Percentiles rank a stretch among this genome's conserved stretches.
Conservation (phyloP, 2,797 vertebrate genomes). For the Spinibarbus caldwelli region DNA sequence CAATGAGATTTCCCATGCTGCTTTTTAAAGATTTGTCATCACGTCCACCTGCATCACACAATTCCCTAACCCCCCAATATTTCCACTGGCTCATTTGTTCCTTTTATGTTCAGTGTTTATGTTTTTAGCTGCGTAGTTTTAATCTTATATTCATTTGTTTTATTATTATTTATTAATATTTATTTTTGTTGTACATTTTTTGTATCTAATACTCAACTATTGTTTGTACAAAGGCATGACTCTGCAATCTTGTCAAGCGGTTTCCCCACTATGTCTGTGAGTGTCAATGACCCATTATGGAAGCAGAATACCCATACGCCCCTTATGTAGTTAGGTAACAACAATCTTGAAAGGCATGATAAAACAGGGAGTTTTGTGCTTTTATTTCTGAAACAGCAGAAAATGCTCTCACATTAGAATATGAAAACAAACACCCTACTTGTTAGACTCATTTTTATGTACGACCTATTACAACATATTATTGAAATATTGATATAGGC, state of each 20-base stretch:
- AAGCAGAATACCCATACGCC: slow-evolving; percentile 34
- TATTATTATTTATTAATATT: slow-evolving; percentile 66
- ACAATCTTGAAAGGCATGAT: slow-evolving; percentile 54
- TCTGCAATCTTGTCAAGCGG: slow-evolving; percentile 77
- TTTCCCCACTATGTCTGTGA: slow-evolving; percentile 52
- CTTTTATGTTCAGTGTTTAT: slow-evolving; percentile 69
- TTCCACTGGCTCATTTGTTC: slow-evolving; percentile 31
- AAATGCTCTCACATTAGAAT: slow-evolving; percentile 25
- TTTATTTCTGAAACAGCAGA: slow-evolving; percentile 31
- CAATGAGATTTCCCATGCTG: slow-evolving; percentile 77
- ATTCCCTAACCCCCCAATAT: slow-evolving; percentile 30
- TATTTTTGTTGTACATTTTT: slow-evolving; percentile 80
- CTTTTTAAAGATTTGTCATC: slow-evolving; percentile 45
- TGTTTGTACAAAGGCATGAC: slow-evolving; percentile 91
- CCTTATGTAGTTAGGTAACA: slow-evolving; percentile 49
- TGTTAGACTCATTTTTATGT: slow-evolving; percentile 48
- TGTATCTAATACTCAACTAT: slow-evolving; percentile 80
- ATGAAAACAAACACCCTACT: slow-evolving; percentile 6
- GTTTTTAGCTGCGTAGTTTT: slow-evolving; percentile 39
- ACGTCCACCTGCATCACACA: slow-evolving; percentile 12
- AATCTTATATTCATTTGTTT: slow-evolving; percentile 51
- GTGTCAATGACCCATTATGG: slow-evolving; percentile 46
- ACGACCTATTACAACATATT: slow-evolving; percentile 41
- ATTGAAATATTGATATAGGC: slow-evolving; percentile 45
- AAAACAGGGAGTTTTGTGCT: slow-evolving; percentile 43